Evolutionary conservation across 2,113 vertebrate species (phyloP), one percentile per base, ranked within the genome.

Genomic region (Sisor rabdophorus): DNA sequence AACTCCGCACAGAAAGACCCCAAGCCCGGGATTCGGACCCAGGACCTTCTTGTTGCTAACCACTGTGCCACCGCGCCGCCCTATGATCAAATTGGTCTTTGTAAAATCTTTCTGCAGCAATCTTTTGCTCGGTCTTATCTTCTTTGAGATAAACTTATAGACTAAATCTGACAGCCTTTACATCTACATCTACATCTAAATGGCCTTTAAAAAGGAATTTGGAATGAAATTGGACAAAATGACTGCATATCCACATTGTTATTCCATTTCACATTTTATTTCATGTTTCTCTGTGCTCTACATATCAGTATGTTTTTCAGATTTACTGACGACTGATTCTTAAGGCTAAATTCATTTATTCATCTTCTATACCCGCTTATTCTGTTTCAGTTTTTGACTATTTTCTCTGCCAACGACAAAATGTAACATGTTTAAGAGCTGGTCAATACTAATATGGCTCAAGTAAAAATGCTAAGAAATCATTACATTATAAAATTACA

Each of bases 91-190:
- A n/a, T n/a, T n/a, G n/a, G n/a, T n/a, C n/a, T n/a, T n/a, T n/a
- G n/a, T n/a, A n/a, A 80, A 83, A 83, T 80, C 47, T 81, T 70
- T 24, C 61, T 68, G 65, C 79, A 80, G 64, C 74, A 52, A 63
- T 50, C 24, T 50, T 78, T 80, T 80, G 69, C 72, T 48, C 65
- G 55, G 53, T 36, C 79, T 81, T 65, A 81, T 83, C 82, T 81
- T 63, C 68, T 76, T 76, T 76, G 63, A 75, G 65, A 83, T 81
- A 83, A 83, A 73, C 26, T 73, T 69, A 75, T 30, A 47, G n/a
- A n/a, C 76, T 69, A 73, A 79, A 75, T 68, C 40, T 13, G 12
- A 60, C 69, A 50, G 22, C n/a, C 54, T 75, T 55, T 80, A n/a
- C n/a, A n/a, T n/a, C n/a, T 68, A 80, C 75, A 71, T 60, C 64